Conservation (phyloP, 2,888 invertebrate genomes). For the Hydropsyche betteni region DNA sequence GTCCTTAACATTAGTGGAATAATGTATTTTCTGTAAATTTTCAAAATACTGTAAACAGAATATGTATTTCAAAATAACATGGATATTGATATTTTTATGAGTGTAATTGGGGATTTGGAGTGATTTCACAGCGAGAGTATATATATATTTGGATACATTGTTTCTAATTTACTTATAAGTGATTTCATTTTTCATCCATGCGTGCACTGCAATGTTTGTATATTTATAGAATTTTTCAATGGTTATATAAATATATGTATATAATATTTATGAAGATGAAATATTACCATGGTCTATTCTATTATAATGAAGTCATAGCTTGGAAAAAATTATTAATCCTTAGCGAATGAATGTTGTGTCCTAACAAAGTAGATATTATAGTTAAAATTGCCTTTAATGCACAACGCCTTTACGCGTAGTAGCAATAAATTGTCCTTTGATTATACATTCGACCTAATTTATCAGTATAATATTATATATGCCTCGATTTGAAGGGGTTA, state of each 20-base stretch:
- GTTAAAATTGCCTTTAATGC: slow-evolving; percentile 30
- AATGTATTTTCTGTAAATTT: slow-evolving; percentile 2
- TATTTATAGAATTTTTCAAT: not conserved
- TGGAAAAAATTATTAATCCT: too few species aligned
- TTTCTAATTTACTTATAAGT: too few species aligned
- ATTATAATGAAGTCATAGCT: too few species aligned
- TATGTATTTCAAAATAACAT: slow-evolving; percentile 21
- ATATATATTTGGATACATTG: too few species aligned
- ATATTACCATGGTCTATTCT: too few species aligned
- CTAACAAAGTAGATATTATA: slow-evolving; percentile 21
- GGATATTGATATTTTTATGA: slow-evolving; percentile 6
- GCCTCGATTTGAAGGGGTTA: not conserved
- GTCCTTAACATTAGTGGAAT: slow-evolving; percentile 17
- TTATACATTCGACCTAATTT: too few species aligned
- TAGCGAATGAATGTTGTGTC: slow-evolving; percentile 10
- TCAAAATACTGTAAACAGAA: not conserved
- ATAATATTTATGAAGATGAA: not conserved
- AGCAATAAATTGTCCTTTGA: slow-evolving; percentile 17
- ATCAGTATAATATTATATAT: too few species aligned
- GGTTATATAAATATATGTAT: not conserved
- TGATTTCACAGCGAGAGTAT: too few species aligned
- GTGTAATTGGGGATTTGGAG: not conserved
- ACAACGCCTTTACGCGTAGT: not conserved
- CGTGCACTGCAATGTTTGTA: too few species aligned
- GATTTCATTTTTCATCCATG: too few species aligned